phyloP scores from a whole-genome alignment of 2,888 invertebrate genomes.

The Plebejus melissa region DNA sequence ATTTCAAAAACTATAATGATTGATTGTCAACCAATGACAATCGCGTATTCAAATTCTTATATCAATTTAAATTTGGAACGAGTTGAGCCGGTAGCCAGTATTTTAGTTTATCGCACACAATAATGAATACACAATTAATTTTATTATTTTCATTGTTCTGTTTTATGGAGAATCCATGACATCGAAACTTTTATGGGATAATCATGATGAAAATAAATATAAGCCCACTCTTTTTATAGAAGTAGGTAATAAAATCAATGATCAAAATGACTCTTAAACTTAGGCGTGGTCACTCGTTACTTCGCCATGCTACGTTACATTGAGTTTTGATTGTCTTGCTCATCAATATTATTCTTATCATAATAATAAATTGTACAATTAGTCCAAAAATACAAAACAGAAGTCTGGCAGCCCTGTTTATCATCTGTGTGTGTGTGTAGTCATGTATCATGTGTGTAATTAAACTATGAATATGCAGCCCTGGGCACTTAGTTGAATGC shows the following conservation, averaged over 20 bases:
- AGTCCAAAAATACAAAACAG: conserved; percentile 31
- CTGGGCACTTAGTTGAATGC: background rate
- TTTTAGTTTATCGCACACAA: conserved; percentile 45
- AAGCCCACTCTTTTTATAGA: background rate
- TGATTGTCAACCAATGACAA: conserved; percentile 77
- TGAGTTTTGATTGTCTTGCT: background rate
- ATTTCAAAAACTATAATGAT: conserved; percentile 75
- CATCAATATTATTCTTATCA: background rate
- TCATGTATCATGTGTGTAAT: conserved; percentile 52
- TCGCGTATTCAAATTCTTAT: conserved; percentile 70
- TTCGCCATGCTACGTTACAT: no score
- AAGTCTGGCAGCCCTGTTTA: conserved; percentile 32
- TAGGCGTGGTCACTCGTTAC: no score
- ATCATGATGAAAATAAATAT: background rate
- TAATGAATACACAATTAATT: conserved; percentile 56
- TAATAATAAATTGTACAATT: conserved; percentile 7
- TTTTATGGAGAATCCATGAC: conserved; percentile 35
- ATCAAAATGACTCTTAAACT: background rate
- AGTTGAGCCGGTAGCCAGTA: conserved; percentile 59
- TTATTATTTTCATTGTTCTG: conserved; percentile 47
- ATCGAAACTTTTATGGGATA: conserved; percentile 6
- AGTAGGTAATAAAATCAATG: background rate
- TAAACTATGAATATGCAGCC: conserved; percentile 66
- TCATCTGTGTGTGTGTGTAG: conserved; percentile 54
- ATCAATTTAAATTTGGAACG: conserved; percentile 71